phyloP scores from a whole-genome alignment of 2,797 vertebrate species.

The Lindbergichthys nudifrons region DNA sequence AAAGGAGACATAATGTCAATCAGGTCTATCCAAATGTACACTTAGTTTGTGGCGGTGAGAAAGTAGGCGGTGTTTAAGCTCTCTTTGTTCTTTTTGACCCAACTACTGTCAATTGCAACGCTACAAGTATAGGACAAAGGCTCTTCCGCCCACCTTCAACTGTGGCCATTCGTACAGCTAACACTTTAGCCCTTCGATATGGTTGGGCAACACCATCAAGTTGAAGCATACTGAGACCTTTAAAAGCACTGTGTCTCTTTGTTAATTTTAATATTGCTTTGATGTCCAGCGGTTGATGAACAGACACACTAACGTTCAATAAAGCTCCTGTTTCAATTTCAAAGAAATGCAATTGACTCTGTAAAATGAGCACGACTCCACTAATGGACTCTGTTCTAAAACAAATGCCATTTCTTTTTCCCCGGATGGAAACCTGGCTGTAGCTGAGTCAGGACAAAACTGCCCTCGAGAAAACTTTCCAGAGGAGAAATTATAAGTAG shows the following conservation, averaged over 20 bases:
- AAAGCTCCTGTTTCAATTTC: slow-evolving; percentile 33
- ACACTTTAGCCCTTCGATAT: neutral
- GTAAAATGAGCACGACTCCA: slow-evolving; percentile 26
- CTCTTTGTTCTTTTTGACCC: neutral
- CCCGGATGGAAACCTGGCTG: slow-evolving; percentile 14
- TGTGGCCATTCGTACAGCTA: neutral
- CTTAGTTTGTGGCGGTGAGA: neutral
- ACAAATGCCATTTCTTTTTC: slow-evolving; percentile 24
- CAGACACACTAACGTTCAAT: neutral
- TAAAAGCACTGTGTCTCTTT: neutral
- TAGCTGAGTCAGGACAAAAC: slow-evolving; percentile 39
- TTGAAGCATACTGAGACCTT: neutral
- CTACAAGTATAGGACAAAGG: neutral
- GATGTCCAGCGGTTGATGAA: slow-evolving; percentile 11
- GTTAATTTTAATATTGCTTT: neutral
- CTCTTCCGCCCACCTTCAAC: neutral
- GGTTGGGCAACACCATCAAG: neutral
- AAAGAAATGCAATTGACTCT: slow-evolving; percentile 23
- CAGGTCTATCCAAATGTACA: neutral
- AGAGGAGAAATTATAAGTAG: slow-evolving; percentile 22
- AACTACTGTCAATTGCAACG: neutral
- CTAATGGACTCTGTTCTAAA: slow-evolving; percentile 38
- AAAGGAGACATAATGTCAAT: too few species aligned
- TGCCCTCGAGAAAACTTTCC: slow-evolving; percentile 51
- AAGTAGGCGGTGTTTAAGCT: neutral